Conservation (phyloP, 2,888 invertebrate genomes). For the Heliconius ethilla region DNA sequence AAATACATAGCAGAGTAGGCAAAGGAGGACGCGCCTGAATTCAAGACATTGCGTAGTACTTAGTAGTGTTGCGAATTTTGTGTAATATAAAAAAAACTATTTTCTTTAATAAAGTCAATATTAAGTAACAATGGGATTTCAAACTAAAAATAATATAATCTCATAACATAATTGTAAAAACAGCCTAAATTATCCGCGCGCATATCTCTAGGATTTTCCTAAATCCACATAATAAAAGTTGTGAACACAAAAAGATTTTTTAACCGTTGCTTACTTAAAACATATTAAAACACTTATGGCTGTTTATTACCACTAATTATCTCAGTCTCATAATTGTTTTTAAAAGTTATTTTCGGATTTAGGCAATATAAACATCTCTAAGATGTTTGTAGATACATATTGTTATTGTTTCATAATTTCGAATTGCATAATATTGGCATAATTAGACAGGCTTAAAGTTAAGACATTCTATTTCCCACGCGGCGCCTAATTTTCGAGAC, state of each 20-base stretch:
- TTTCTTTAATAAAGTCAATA: neutral
- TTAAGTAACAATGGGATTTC: neutral
- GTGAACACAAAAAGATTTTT: conserved; percentile 4
- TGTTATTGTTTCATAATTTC: neutral
- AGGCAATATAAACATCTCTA: too few species aligned
- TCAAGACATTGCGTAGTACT: too few species aligned
- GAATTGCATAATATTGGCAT: neutral
- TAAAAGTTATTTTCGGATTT: neutral
- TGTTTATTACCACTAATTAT: neutral
- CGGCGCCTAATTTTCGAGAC: too few species aligned
- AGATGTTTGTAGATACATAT: too few species aligned
- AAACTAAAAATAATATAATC: neutral
- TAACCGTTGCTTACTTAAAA: neutral
- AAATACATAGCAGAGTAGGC: too few species aligned
- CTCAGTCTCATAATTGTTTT: neutral
- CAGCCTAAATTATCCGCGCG: neutral
- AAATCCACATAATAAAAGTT: conserved; percentile 2
- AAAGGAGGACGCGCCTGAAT: too few species aligned
- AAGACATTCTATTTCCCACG: too few species aligned
- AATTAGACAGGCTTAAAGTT: neutral
- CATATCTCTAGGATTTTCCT: neutral
- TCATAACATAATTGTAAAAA: neutral
- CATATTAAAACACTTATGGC: neutral
- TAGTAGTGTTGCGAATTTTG: too few species aligned
- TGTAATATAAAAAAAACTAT: too few species aligned